Evolutionary conservation across 2,888 invertebrate species (phyloP), one percentile per base, ranked within the genome.

Genomic region (Drosophila tripunctata): DNA sequence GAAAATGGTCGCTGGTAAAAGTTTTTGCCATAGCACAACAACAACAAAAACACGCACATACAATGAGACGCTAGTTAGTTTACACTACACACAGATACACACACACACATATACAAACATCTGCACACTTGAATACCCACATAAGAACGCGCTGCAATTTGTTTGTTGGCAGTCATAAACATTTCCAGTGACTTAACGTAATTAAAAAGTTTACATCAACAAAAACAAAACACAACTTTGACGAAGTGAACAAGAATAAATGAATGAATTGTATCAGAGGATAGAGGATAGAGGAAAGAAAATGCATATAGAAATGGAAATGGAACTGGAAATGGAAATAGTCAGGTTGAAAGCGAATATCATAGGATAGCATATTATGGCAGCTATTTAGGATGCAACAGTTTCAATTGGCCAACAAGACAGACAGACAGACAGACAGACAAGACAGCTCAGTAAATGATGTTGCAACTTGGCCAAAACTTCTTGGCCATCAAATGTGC

Each of bases 201-300:
- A 86, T 82, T 86, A 80, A 70, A 82, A 80, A 86, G 64, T 80
- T 80, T 72, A 21, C 45, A 67, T 43, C 40, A 64, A 60, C 62
- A 61, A 66, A 36, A 57, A 43, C 38, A 41, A 61, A 35, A 57
- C 19, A 44, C 15, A 57, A 67, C 61, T 55, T 68, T 50, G 10
- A 41, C 30, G 22, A 41, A 57, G 30, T 14, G 48, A 17, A 40
- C 12, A 51, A 14, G 19, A 35, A 21, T 31, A 41, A 47, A 44
- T 51, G 15, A 54, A 40, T 8, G 55, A 55, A 45, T 27, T 27
- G 27, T 35, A 14, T 14, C n/a, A 22, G 15, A 15, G 36, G 17
- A 14, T 35, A 7, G 12, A 17, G 12, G n/a, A n/a, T n/a, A n/a
- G n/a, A n/a, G n/a, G n/a, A n/a, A n/a, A n/a, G n/a, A n/a, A n/a